Base-by-base conservation (phyloP, 2,113 vertebrate genomes). In the Elephantulus edwardii region DNA sequence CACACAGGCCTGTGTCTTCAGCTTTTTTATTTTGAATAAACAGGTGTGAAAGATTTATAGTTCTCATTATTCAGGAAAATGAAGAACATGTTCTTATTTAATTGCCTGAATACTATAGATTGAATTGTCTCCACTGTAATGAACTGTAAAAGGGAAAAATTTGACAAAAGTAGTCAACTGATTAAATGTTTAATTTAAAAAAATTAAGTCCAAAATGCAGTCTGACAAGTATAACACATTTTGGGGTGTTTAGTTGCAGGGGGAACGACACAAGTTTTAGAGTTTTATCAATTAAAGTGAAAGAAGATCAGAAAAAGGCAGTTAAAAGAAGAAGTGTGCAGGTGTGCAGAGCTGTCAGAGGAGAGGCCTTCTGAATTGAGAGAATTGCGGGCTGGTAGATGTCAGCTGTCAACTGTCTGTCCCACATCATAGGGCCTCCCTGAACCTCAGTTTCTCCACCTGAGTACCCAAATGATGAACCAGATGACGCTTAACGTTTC, bases 1-100 rank as follows among this genome's bases (percentile, higher is more conserved):
- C 20, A 13, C 60, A 20, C 26, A 46, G 50, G 28, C 28, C 42
- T 46, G 5, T 72, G 71, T 72, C 26, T 72, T 72, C 13, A 72
- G 26, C 13, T 89, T 92, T n/a, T 68, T 82, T 74, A 38, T 77
- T 71, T 89, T 81, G 16, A 85, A 52, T 66, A 52, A 81, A 42
- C 52, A 72, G 75, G 13, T 60, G 70, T 28, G 12, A 54, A 50
- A 70, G 46, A 64, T 75, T 71, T 87, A 48, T 12, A 54, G 33
- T 33, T 83, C 86, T 83, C 74, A 68, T 83, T 86, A 85, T 85
- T 30, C 24, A 85, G 35, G 42, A 76, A 71, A 76, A 76, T 80
- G 19, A 83, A 68, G 12, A 30, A 33, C 35, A 52, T 10, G 50
- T 4, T 74, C 13, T 82, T 91, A n/a, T 50, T 30, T 82, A 42